Evolutionary conservation across 2,888 invertebrate species (phyloP).

Genomic region (Lepidochitona cinerea): DNA sequence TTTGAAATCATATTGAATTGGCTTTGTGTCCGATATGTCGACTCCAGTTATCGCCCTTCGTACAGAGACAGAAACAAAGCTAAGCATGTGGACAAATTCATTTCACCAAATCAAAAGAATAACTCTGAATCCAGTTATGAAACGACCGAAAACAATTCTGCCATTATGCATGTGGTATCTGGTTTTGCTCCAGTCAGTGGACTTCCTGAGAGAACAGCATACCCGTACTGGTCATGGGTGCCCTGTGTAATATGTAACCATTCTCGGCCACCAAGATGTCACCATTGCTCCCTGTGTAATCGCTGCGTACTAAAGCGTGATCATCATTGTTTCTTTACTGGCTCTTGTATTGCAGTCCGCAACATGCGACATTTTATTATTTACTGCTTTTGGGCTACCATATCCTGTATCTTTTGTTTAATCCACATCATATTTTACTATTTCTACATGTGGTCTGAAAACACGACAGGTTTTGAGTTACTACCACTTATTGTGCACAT

Average conservation of each 20-base stretch:
- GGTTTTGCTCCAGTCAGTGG: neutral
- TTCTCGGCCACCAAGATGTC: constrained; percentile 62
- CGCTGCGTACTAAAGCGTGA: constrained; percentile 64
- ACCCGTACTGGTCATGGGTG: constrained; percentile 66
- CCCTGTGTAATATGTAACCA: constrained; percentile 56
- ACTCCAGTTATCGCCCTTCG: constrained; percentile 42
- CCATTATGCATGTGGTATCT: neutral
- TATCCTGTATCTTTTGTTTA: constrained; percentile 45
- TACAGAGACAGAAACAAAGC: constrained; percentile 26
- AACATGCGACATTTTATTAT: constrained; percentile 64
- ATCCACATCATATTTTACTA: constrained; percentile 32
- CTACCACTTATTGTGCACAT: constrained; percentile 46
- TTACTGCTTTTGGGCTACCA: constrained; percentile 54
- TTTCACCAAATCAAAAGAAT: neutral
- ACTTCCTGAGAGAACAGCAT: constrained; percentile 32
- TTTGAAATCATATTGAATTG: constrained; percentile 56
- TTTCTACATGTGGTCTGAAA: constrained; percentile 24
- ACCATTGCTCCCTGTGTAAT: constrained; percentile 64
- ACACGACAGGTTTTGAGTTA: constrained; percentile 43
- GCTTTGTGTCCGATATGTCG: constrained; percentile 53
- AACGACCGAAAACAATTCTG: neutral
- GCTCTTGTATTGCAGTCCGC: constrained; percentile 60
- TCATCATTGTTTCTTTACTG: constrained; percentile 67
- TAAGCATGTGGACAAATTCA: constrained; percentile 2
- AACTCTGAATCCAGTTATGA: neutral